Evolutionary conservation across 1,140 invertebrate species (phyloP).

Genomic region (Drosophila nigrodunni): DNA sequence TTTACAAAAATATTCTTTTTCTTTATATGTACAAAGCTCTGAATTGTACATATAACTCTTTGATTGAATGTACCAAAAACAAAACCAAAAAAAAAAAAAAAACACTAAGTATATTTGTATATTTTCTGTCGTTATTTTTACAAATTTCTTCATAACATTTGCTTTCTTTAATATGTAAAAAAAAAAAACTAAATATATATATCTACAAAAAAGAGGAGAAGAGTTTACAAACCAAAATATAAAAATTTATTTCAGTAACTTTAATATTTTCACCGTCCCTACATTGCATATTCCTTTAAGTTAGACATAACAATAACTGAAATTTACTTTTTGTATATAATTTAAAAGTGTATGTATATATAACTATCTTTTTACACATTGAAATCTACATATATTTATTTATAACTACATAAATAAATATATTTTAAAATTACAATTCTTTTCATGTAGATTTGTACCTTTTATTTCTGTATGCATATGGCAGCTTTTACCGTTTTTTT

Average conservation of each 20-base stretch:
- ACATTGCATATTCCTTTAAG: conserved; percentile 31
- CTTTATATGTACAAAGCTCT: conserved; percentile 14
- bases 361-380: conserved; percentile 45
- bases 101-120: conserved; percentile 6
- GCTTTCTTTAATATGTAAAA: conserved; percentile 33
- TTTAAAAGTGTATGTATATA: conserved; percentile 47
- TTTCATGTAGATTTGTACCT: conserved; percentile 48
- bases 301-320: conserved; percentile 25
- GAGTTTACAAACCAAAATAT: not conserved
- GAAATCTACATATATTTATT: conserved; percentile 21
- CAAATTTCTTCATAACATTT: conserved; percentile 44
- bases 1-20: not conserved
- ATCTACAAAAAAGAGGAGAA: not conserved
- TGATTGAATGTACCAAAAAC: conserved; percentile 2
- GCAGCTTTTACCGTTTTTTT: conserved; percentile 9
- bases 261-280: conserved; percentile 29
- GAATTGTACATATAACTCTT: conserved; percentile 23
- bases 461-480: conserved; percentile 41
- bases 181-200: not conserved
- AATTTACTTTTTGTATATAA: conserved; percentile 50
- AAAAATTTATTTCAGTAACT: conserved; percentile 17
- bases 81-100: not conserved
- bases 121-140: conserved; percentile 17
- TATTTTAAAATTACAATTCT: conserved; percentile 26
- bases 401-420: conserved; percentile 25